phyloP scores from a whole-genome alignment of 2,113 vertebrate species.

The Sinocyclocheilus anophthalmus region DNA sequence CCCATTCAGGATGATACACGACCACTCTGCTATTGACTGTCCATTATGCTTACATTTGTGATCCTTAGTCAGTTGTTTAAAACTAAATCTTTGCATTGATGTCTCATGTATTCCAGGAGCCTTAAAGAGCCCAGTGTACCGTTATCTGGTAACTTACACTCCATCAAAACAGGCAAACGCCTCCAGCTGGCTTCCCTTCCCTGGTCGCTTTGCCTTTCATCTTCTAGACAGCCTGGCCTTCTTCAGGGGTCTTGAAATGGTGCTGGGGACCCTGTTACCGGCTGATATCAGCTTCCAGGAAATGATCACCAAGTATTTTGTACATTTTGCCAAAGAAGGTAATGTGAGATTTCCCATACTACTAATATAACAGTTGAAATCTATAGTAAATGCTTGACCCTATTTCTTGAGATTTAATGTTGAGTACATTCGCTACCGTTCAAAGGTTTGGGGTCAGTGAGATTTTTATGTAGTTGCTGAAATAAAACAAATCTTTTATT shows the following conservation, averaged over 20 bases:
- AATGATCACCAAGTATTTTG: slow-evolving; percentile 66
- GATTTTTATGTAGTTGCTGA: neutral
- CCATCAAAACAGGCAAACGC: slow-evolving; percentile 63
- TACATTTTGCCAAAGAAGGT: slow-evolving; percentile 77
- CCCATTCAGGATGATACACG: neutral
- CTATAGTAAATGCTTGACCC: neutral
- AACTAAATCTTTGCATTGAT: neutral
- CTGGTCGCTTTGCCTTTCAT: slow-evolving; percentile 77
- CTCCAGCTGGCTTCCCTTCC: slow-evolving; percentile 57
- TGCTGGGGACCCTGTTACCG: slow-evolving; percentile 57
- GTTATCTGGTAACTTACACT: slow-evolving; percentile 76
- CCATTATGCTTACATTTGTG: neutral
- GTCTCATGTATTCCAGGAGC: slow-evolving; percentile 60
- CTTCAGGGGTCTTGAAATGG: slow-evolving; percentile 68
- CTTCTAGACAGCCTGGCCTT: slow-evolving; percentile 70
- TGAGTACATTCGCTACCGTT: neutral
- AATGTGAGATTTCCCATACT: neutral
- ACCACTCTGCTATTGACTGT: neutral
- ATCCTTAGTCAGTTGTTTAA: neutral
- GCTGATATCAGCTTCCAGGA: slow-evolving; percentile 69
- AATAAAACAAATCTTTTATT: neutral
- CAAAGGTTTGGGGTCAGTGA: neutral
- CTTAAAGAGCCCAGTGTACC: slow-evolving; percentile 76
- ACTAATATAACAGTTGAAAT: neutral
- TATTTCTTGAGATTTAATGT: neutral